Conservation (phyloP, 1,140 invertebrate species). For the Drosophila nigromelanica region DNA sequence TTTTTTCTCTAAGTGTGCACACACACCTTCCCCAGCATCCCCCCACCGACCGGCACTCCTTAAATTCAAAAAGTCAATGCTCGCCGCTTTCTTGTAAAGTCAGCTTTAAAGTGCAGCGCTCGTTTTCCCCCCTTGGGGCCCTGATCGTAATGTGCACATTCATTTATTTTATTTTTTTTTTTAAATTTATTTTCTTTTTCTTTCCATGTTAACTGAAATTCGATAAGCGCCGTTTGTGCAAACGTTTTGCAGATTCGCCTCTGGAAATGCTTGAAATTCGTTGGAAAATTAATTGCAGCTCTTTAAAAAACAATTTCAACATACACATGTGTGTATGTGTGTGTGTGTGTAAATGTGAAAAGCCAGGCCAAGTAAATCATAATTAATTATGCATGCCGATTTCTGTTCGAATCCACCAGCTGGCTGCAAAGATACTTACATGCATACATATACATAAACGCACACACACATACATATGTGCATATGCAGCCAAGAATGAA, state of each 20-base stretch:
- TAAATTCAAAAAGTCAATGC: constrained; percentile 42
- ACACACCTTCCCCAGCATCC: not conserved
- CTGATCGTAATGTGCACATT: not conserved
- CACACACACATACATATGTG: not conserved
- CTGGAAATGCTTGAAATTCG: constrained; percentile 42
- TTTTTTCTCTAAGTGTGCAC: too few relatives aligned
- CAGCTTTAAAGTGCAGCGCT: constrained; percentile 26
- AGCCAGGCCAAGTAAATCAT: constrained; percentile 50
- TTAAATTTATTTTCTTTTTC: constrained; percentile 34
- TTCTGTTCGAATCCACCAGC: constrained; percentile 8
- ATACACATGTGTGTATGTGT: constrained; percentile 8
- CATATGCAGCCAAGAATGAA: constrained; percentile 20
- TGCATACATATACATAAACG: not conserved
- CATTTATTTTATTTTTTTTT: too few relatives aligned
- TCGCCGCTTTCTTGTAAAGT: constrained; percentile 46
- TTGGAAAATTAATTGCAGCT: constrained; percentile 66
- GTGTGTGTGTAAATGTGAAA: not conserved
- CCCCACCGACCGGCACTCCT: not conserved
- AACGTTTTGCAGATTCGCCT: constrained; percentile 16
- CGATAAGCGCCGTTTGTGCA: constrained; percentile 50
- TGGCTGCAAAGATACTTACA: constrained; percentile 20
- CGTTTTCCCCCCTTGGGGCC: not conserved
- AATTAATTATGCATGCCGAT: constrained; percentile 70
- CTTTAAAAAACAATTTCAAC: constrained; percentile 58
- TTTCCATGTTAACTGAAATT: constrained; percentile 67